These are phyloP conservation scores for Pipa parva DNA, from an alignment of 2,113 vertebrate species.

Conservation along the genomic window DNA sequence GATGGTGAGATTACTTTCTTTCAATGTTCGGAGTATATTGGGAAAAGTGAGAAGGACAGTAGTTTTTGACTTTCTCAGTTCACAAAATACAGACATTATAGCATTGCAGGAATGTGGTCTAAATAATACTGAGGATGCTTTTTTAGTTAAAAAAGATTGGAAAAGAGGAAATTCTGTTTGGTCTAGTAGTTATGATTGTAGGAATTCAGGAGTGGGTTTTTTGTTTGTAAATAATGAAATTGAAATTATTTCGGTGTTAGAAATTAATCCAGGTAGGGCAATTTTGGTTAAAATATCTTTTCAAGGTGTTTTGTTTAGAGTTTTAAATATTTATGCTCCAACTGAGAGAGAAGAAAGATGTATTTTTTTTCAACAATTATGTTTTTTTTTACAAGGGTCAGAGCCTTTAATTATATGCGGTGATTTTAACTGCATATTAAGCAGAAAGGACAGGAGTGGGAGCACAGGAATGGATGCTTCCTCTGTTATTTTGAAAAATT, in stretches of 20 bases:
- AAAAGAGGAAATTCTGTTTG: not conserved
- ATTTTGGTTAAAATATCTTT: too few species aligned
- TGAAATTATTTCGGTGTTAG: too few species aligned
- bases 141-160: too few species aligned
- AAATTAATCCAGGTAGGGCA: too few species aligned
- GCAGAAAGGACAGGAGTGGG: not conserved
- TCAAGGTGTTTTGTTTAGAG: too few species aligned
- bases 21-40: too few species aligned
- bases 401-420: not conserved
- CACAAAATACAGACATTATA: not conserved
- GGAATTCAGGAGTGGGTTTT: not conserved
- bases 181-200: not conserved
- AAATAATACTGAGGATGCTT: too few species aligned
- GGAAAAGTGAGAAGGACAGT: not conserved
- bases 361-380: not conserved
- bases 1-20: too few species aligned
- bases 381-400: not conserved
- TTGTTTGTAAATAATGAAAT: not conserved
- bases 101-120: slow-evolving; percentile 5
- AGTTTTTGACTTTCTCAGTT: not conserved
- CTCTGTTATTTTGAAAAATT: not conserved
- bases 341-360: not conserved
- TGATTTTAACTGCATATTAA: not conserved
- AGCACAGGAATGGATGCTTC: not conserved
- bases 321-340: not conserved